These are phyloP conservation scores for Macaca fascicularis DNA, from an alignment of 2,113 vertebrate species.

Conservation along the genomic window T2T-MFA8v1.1 NC_088379.1:63338001-63338500, in stretches of 20 bases:
- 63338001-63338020: constrained; percentile 1
- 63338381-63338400: constrained; percentile 54
- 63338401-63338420: constrained; percentile 67
- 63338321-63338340: constrained; percentile 40
- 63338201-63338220: constrained; percentile 23
- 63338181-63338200: constrained; percentile 24
- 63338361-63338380: constrained; percentile 64
- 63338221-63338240: constrained; percentile 72
- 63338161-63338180: constrained; percentile 8
- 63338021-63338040: neutral
- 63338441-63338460: constrained; percentile 44
- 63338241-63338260: constrained; percentile 73
- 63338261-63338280: constrained; percentile 73
- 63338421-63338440: constrained; percentile 58
- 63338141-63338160: neutral
- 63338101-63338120: neutral
- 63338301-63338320: constrained; percentile 36
- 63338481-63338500: neutral
- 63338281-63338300: constrained; percentile 48
- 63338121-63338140: neutral
- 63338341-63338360: neutral
- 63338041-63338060: neutral
- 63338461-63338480: neutral
- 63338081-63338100: neutral
- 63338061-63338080: constrained; percentile 14